These are phyloP conservation scores for Dipodomys merriami DNA, from an alignment of 2,113 vertebrate genomes.

Conservation along the genomic window DNA sequence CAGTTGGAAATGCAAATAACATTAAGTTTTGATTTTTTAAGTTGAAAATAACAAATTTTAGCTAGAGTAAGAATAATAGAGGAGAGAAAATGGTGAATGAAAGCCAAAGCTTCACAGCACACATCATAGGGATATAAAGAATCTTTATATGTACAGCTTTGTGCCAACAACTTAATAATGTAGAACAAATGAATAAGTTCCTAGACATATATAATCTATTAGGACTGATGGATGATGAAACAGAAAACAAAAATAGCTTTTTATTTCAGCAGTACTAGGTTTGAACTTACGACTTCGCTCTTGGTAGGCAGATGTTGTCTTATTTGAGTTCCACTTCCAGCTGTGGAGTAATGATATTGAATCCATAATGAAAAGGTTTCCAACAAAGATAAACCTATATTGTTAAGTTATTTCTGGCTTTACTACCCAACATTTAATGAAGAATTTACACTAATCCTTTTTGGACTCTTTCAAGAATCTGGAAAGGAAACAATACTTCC, in stretches of 20 bases:
- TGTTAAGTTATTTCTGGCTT: background rate
- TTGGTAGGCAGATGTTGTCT: too few species aligned
- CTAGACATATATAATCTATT: background rate
- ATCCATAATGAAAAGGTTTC: background rate
- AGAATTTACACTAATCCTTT: background rate
- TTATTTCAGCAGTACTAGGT: too few species aligned
- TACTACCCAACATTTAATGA: background rate
- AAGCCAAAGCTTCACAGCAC: background rate
- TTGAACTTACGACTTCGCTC: too few species aligned
- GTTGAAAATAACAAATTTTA: background rate
- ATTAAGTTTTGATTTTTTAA: background rate
- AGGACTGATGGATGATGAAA: background rate
- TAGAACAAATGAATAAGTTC: background rate
- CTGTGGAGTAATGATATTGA: background rate
- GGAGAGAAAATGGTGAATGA: background rate
- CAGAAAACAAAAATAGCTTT: background rate
- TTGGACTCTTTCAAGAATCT: background rate
- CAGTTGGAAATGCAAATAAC: background rate
- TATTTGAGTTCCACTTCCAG: too few species aligned
- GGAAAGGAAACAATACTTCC: background rate
- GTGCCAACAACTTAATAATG: background rate
- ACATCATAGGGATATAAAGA: background rate
- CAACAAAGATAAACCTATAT: background rate
- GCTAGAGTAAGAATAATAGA: background rate
- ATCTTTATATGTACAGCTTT: background rate